Evolutionary conservation across 2,113 vertebrate species (phyloP).

Genomic region (Cavia aperea): DNA sequence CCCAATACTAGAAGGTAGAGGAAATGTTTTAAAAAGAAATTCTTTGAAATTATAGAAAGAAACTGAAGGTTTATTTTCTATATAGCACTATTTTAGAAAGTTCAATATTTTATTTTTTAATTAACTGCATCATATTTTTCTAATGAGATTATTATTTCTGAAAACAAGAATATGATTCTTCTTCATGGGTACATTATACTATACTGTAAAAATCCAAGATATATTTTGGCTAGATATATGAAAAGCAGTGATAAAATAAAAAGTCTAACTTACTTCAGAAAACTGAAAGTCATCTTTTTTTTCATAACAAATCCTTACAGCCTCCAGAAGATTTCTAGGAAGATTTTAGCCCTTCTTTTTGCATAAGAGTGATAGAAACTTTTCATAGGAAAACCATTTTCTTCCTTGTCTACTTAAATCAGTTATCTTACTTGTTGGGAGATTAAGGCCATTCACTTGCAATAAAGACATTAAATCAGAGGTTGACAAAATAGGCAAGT

Average conservation of each 20-base stretch:
- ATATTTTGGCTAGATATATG: conserved; percentile 23
- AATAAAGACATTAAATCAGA: conserved; percentile 69
- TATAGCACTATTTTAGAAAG: conserved; percentile 29
- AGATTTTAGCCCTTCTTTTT: conserved; percentile 34
- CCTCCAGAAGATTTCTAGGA: neutral
- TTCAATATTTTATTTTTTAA: conserved; percentile 32
- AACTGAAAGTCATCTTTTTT: neutral
- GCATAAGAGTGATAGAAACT: conserved; percentile 42
- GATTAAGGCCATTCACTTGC: conserved; percentile 71
- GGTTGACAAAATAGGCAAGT: conserved; percentile 76
- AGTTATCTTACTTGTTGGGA: conserved; percentile 66
- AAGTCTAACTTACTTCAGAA: neutral
- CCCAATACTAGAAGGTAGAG: neutral
- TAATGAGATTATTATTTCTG: conserved; percentile 25
- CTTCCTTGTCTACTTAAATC: conserved; percentile 67
- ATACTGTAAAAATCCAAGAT: neutral
- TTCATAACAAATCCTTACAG: conserved; percentile 14
- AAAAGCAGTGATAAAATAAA: conserved; percentile 22
- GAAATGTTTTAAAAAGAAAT: neutral
- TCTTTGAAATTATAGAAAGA: neutral
- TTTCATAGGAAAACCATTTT: conserved; percentile 62
- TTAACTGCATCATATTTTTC: conserved; percentile 22
- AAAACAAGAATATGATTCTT: neutral
- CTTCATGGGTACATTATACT: neutral
- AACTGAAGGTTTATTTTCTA: neutral